Percentiles rank a stretch among this genome's conserved stretches.
phyloP scores from a whole-genome alignment of 2,113 vertebrate species.

The Mormoops blainvillei region DNA sequence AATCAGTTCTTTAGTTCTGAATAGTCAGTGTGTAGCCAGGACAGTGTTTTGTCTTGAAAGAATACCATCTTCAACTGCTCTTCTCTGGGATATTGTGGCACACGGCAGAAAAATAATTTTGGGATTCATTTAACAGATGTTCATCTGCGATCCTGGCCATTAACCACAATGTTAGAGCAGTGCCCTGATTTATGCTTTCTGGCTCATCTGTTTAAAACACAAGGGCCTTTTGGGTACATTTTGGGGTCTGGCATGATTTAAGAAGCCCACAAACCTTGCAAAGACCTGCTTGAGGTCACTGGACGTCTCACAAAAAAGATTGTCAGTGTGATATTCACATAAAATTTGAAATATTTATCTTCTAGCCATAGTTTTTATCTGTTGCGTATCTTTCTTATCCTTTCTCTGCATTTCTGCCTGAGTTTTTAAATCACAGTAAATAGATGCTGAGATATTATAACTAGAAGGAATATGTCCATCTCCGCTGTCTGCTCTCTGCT shows the following conservation, averaged over 20 bases:
- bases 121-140: slow-evolving; percentile 9
- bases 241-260: neutral
- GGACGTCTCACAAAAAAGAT: neutral
- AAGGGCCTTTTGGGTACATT: neutral
- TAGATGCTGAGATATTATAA: neutral
- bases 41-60: neutral
- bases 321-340: neutral
- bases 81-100: neutral
- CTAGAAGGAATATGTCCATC: neutral
- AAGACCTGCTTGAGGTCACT: neutral
- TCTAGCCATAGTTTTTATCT: neutral
- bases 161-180: neutral
- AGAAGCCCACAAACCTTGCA: neutral
- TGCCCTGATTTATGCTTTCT: neutral
- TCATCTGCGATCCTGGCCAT: neutral
- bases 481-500: slow-evolving; percentile 29
- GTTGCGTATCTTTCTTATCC: neutral
- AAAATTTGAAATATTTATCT: neutral
- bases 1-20: neutral
- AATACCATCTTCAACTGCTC: neutral
- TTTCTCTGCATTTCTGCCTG: neutral
- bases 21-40: neutral
- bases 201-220: neutral
- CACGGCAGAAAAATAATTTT: neutral
- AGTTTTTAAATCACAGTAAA: neutral